Evolutionary conservation across 2,113 vertebrate genomes (phyloP).

Genomic region (Carassius gibelio): DNA sequence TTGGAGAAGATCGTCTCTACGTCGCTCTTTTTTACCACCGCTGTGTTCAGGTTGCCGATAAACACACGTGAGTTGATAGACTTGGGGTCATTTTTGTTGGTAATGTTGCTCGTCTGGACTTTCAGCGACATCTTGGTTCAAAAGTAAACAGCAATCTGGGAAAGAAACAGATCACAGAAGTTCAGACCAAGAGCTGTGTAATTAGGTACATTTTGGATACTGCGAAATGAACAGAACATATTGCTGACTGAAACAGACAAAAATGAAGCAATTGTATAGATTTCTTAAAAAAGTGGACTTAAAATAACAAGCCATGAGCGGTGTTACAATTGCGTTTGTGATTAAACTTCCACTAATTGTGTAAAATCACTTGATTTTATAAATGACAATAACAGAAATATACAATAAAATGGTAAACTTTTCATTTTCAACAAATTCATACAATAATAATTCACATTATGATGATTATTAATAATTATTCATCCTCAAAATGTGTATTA

Average conservation of each 20-base stretch:
- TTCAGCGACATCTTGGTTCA: slow-evolving; percentile 87
- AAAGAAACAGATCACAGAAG: background rate
- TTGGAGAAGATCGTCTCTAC: slow-evolving; percentile 92
- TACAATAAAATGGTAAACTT: no score
- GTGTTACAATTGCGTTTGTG: background rate
- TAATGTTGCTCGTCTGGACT: slow-evolving; percentile 92
- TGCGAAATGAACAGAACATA: background rate
- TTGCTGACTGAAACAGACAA: background rate
- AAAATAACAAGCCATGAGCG: background rate
- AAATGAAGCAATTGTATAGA: no score
- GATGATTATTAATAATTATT: no score
- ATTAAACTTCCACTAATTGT: background rate
- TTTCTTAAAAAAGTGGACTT: background rate
- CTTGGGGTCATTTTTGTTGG: slow-evolving; percentile 95
- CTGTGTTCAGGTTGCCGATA: slow-evolving; percentile 95
- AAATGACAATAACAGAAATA: no score
- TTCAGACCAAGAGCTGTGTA: background rate
- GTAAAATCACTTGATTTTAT: no score
- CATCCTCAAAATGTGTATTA: no score
- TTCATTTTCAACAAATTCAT: background rate
- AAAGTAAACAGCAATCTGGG: slow-evolving; percentile 22
- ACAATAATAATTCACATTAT: background rate
- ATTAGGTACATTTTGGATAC: background rate
- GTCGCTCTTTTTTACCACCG: slow-evolving; percentile 90
- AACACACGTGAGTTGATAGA: slow-evolving; percentile 95